Evolutionary conservation across 2,797 vertebrate genomes (phyloP).

Genomic region (Euthynnus affinis): DNA sequence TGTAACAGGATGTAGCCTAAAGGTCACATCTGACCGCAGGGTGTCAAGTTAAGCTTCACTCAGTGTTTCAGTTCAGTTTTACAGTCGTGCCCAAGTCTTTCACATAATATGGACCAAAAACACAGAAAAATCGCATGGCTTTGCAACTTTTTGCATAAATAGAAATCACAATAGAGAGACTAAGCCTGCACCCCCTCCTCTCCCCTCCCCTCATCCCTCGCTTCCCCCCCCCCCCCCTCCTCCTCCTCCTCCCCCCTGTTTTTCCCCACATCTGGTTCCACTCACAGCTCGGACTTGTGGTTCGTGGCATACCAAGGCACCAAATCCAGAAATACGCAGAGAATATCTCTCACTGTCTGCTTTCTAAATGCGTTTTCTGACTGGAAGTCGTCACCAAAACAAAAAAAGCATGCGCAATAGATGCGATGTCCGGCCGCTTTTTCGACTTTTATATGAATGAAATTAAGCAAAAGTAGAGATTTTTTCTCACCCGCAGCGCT

Average conservation of each 20-base stretch:
- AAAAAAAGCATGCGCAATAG: slow-evolving; percentile 4
- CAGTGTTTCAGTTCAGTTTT: slow-evolving; percentile 35
- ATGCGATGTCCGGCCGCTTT: background rate
- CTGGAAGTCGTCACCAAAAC: background rate
- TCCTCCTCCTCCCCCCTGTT: slow-evolving; percentile 51
- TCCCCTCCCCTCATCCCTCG: slow-evolving; percentile 50
- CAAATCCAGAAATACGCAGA: slow-evolving; percentile 43
- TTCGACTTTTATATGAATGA: slow-evolving; percentile 39
- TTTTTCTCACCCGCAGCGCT: slow-evolving; percentile 80
- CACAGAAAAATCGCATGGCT: no score
- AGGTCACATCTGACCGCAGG: slow-evolving; percentile 81
- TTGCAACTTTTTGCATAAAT: background rate
- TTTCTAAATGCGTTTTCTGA: background rate
- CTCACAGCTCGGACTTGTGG: slow-evolving; percentile 86
- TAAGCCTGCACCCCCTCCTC: slow-evolving; percentile 57
- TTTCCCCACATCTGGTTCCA: slow-evolving; percentile 88
- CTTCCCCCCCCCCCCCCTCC: slow-evolving; percentile 54
- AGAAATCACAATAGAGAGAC: slow-evolving; percentile 40
- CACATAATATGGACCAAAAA: no score
- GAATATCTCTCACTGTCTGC: background rate
- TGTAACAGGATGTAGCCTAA: slow-evolving; percentile 74
- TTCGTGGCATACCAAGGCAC: slow-evolving; percentile 84
- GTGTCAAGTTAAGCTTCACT: slow-evolving; percentile 58
- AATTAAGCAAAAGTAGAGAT: background rate
- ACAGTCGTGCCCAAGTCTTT: no score